Conservation (phyloP, 2,888 invertebrate species). For the Seladonia tumulorum region DNA sequence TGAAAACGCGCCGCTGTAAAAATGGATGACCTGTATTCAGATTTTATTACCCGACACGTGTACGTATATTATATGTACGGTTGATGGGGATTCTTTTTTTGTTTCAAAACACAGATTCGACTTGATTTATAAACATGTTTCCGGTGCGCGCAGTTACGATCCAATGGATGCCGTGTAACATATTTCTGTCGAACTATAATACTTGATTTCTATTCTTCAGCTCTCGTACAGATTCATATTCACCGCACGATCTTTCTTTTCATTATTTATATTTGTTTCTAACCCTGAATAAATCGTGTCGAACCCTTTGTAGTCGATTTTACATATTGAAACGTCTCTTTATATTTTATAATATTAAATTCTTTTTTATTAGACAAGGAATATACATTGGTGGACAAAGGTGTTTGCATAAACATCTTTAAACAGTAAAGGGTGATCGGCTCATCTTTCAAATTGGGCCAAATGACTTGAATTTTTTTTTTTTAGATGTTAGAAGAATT, state of each 20-base stretch:
- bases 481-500: too few relatives aligned
- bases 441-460: too few relatives aligned
- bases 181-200: neutral
- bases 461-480: too few relatives aligned
- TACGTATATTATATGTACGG: slow-evolving; percentile 32
- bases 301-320: neutral
- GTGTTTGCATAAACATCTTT: too few relatives aligned
- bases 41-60: slow-evolving; percentile 54
- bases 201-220: neutral
- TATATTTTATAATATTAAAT: neutral
- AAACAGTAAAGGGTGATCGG: too few relatives aligned
- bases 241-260: neutral
- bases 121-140: slow-evolving; percentile 55
- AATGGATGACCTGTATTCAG: slow-evolving; percentile 33
- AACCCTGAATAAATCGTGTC: too few relatives aligned
- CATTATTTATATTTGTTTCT: neutral
- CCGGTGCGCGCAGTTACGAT: neutral
- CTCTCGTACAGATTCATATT: neutral
- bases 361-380: neutral
- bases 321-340: neutral
- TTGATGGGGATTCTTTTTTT: slow-evolving; percentile 9
- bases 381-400: neutral
- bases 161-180: neutral
- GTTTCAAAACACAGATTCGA: slow-evolving; percentile 31
- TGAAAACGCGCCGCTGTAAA: slow-evolving; percentile 35